Conservation (phyloP, 2,797 vertebrate species). For the Cygnus olor region DNA sequence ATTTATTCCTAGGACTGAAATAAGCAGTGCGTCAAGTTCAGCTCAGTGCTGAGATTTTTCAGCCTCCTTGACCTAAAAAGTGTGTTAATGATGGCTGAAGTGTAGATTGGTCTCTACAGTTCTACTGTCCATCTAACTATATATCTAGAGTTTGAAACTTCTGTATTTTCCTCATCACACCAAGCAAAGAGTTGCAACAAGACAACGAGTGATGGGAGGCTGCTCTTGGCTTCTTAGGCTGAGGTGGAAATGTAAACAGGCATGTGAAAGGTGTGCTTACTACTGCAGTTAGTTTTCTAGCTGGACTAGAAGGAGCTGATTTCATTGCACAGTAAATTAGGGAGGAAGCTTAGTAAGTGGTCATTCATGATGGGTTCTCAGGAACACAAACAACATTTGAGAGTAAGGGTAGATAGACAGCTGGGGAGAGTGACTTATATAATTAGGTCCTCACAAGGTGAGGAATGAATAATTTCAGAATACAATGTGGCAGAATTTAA, state of each 20-base stretch:
- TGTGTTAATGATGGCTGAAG: background rate
- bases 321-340: slow-evolving; percentile 5
- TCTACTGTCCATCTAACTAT: background rate
- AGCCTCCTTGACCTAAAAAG: background rate
- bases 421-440: background rate
- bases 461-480: background rate
- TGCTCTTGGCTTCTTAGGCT: background rate
- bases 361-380: background rate
- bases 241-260: background rate
- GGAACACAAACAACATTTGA: background rate
- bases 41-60: background rate
- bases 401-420: background rate
- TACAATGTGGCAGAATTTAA: background rate
- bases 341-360: background rate
- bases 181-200: background rate
- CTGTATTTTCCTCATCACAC: background rate
- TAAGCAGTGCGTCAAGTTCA: background rate
- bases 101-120: background rate
- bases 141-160: background rate
- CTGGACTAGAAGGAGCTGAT: background rate
- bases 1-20: background rate
- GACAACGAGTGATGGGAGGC: background rate
- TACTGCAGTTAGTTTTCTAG: background rate
- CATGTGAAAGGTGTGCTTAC: background rate
- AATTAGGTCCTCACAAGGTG: background rate